Evolutionary conservation across 2,888 invertebrate genomes (phyloP).

Genomic region (Cosmorhoe ocellata): DNA sequence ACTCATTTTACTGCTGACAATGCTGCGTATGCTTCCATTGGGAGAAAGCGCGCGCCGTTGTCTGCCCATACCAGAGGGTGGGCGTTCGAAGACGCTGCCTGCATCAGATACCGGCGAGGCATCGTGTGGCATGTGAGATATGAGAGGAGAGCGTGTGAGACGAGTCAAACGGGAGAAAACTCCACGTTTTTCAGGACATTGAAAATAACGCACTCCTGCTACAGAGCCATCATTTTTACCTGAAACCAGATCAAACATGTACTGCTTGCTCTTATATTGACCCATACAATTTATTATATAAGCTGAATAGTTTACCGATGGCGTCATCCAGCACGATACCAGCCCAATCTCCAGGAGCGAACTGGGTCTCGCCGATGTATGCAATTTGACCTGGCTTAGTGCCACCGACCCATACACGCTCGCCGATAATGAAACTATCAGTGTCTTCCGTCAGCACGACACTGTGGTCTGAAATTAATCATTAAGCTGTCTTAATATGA

Average conservation of each 20-base stretch:
- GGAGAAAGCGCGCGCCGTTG: constrained; percentile 71
- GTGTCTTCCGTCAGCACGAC: constrained; percentile 93
- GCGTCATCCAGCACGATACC: constrained; percentile 98
- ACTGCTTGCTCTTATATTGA: not conserved
- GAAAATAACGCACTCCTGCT: constrained; percentile 95
- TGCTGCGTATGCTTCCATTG: constrained; percentile 76
- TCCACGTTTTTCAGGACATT: constrained; percentile 95
- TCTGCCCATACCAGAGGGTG: constrained; percentile 70
- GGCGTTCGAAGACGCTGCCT: constrained; percentile 75
- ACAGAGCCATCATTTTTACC: constrained; percentile 99
- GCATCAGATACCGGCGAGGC: constrained; percentile 74
- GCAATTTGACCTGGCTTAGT: constrained; percentile 95
- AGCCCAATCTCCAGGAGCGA: constrained; percentile 99
- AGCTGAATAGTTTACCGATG: constrained; percentile 85
- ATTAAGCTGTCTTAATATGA: not conserved
- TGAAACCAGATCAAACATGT: constrained; percentile 53
- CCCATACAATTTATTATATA: not conserved
- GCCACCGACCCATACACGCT: constrained; percentile 96
- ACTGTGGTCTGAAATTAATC: constrained; percentile 87
- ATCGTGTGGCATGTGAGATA: constrained; percentile 77
- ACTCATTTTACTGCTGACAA: constrained; percentile 82
- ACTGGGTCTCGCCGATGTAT: constrained; percentile 97
- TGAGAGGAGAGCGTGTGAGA: constrained; percentile 87
- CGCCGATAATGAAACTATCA: constrained; percentile 97
- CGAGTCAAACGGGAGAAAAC: constrained; percentile 95